phyloP scores from a whole-genome alignment of 1,140 invertebrate species.

The Drosophila obscura region DNA sequence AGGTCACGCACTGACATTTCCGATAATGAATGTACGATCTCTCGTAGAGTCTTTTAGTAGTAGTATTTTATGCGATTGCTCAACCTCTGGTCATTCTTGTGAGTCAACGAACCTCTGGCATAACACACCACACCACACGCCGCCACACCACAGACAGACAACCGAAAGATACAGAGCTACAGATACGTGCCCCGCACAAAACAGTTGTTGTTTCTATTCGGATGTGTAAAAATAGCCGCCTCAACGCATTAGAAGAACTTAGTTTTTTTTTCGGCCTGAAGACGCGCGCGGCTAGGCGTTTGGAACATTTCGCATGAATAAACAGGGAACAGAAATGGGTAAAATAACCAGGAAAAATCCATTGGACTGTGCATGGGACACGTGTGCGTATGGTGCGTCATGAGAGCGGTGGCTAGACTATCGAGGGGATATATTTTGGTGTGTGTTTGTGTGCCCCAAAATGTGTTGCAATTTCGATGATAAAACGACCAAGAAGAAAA shows the following conservation, averaged over 20 bases:
- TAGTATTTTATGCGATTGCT: slow-evolving; percentile 57
- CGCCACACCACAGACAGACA: slow-evolving; percentile 26
- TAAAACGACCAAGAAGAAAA: slow-evolving; percentile 11
- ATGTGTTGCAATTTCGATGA: slow-evolving; percentile 51
- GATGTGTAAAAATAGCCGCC: slow-evolving; percentile 63
- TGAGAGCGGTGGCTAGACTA: slow-evolving; percentile 1
- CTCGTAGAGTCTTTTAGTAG: slow-evolving; percentile 7
- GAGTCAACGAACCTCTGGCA: slow-evolving; percentile 72
- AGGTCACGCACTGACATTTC: slow-evolving; percentile 80
- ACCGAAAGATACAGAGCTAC: slow-evolving; percentile 46
- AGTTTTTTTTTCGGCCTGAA: slow-evolving; percentile 22
- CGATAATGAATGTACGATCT: slow-evolving; percentile 60
- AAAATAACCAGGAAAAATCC: too few relatives aligned
- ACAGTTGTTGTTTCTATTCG: slow-evolving; percentile 16
- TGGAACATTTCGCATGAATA: slow-evolving; percentile 43
- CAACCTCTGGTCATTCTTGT: slow-evolving; percentile 57
- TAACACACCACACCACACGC: too few relatives aligned
- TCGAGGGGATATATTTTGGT: not conserved
- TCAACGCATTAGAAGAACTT: slow-evolving; percentile 65
- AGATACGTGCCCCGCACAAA: slow-evolving; percentile 60
- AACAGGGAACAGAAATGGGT: slow-evolving; percentile 15
- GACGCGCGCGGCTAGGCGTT: slow-evolving; percentile 39
- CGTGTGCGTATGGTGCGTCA: slow-evolving; percentile 25
- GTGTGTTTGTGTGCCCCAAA: slow-evolving; percentile 24
- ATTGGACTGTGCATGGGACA: not conserved